Percentiles rank a stretch among this genome's conserved stretches.
Conservation (phyloP, 2,888 invertebrate genomes). For the Lordiphosa andalusiaca region DNA sequence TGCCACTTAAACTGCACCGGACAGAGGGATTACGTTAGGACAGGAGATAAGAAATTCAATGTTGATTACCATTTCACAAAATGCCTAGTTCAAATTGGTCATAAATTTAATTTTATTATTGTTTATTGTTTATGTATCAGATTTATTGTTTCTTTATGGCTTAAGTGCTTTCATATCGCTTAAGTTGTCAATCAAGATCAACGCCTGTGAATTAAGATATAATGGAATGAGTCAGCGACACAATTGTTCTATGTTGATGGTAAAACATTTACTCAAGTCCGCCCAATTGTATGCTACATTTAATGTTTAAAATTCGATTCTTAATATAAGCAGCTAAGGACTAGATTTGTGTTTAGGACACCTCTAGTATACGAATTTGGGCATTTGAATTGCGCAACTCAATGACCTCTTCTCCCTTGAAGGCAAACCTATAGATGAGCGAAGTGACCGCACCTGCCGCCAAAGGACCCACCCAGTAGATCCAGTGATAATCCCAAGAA, state of each 20-base stretch:
- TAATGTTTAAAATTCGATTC: constrained; percentile 7
- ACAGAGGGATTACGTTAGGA: too few species aligned
- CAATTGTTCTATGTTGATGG: not conserved
- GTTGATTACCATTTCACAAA: too few species aligned
- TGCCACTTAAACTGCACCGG: constrained; percentile 1
- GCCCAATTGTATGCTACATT: constrained; percentile 30
- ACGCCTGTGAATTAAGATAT: not conserved
- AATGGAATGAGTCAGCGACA: constrained; percentile 2
- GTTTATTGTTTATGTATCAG: too few species aligned
- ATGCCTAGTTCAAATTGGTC: too few species aligned
- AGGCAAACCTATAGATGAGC: constrained; percentile 78
- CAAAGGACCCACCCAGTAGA: constrained; percentile 86
- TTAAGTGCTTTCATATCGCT: too few species aligned
- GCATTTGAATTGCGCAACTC: constrained; percentile 36
- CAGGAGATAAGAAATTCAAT: too few species aligned
- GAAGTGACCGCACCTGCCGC: constrained; percentile 79
- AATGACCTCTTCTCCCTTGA: constrained; percentile 61
- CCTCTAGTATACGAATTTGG: constrained; percentile 45
- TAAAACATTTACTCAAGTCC: constrained; percentile 2
- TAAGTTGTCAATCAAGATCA: too few species aligned
- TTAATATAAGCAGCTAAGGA: constrained; percentile 5
- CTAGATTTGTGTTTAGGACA: constrained; percentile 6
- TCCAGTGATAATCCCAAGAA: constrained; percentile 86
- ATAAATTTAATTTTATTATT: too few species aligned
- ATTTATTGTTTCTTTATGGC: too few species aligned